Evolutionary conservation across 2,888 invertebrate species (phyloP).

Genomic region (Cataglyphis cursor): DNA sequence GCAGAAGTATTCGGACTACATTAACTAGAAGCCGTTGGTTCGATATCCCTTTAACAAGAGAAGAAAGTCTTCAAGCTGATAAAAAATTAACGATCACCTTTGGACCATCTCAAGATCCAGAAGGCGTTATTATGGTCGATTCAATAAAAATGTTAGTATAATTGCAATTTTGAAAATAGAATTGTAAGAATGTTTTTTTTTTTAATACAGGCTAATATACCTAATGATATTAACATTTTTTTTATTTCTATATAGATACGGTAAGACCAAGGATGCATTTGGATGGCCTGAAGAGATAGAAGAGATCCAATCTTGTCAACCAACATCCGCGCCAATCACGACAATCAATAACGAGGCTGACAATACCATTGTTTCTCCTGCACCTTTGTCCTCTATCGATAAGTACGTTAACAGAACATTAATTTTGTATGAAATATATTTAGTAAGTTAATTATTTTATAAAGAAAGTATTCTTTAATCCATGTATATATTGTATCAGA

Average conservation of each 20-base stretch:
- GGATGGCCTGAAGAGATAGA: slow-evolving; percentile 99
- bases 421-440: slow-evolving; percentile 34
- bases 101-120: slow-evolving; percentile 94
- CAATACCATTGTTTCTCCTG: slow-evolving; percentile 83
- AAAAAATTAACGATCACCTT: slow-evolving; percentile 95
- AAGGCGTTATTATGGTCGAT: slow-evolving; percentile 97
- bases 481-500: slow-evolving; percentile 82
- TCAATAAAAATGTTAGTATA: slow-evolving; percentile 92
- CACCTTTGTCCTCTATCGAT: slow-evolving; percentile 89
- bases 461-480: slow-evolving; percentile 68
- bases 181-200: neutral
- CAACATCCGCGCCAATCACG: slow-evolving; percentile 82
- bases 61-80: slow-evolving; percentile 97
- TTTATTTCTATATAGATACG: slow-evolving; percentile 89
- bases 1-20: slow-evolving; percentile 91
- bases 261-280: slow-evolving; percentile 97
- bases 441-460: slow-evolving; percentile 49
- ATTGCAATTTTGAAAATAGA: neutral
- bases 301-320: slow-evolving; percentile 88
- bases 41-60: slow-evolving; percentile 97
- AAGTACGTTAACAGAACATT: slow-evolving; percentile 84
- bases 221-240: neutral
- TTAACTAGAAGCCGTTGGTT: slow-evolving; percentile 96
- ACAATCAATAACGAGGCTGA: slow-evolving; percentile 85
- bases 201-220: neutral